Evolutionary conservation across 2,888 invertebrate genomes (phyloP), one percentile per base, ranked within the genome.

Genomic region (Pseudococcus longispinus): DNA sequence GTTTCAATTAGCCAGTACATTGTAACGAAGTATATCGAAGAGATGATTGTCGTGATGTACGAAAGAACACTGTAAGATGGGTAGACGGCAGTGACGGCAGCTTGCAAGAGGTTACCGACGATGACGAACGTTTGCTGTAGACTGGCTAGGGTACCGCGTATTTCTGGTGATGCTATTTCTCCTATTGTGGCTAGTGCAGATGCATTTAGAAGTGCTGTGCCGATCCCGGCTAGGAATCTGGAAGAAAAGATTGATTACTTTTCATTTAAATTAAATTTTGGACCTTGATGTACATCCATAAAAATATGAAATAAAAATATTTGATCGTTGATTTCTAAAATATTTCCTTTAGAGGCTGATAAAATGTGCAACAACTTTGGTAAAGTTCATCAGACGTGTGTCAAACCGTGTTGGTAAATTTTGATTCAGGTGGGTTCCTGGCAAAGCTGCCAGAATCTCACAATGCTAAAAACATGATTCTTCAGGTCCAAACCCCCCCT

Each of bases 1-100:
- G 74, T 74, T 74, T 74, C 74, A 9, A 74, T 74, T 5, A 74
- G 15, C 74, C 74, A 74, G 37, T 26, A 74, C 74, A 74, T n/a
- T 6, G 74, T 74, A 0, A 37, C 8, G 32, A 74, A 74, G 18
- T 74, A 74, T 8, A 32, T n/a, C 8, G 74, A 13, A 1, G 37
- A 29, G 29, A 74, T 74, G 2, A 74, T 74, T 6, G 37, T 37
- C n/a, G 74, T 37, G 74, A 15, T n/a, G 37, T 74, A 74, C 1
- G 74, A 18, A 5, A 74, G 37, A 13, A 74, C 74, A 9, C 37
- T 74, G 74, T 74, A 74, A 2, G 74, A 74, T 37, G 74, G 74
- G 6, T 74, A 74, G 29, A 74, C 37, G n/a, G 74, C 74, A 1
- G 74, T 74, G 26, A 74, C 37, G 3, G 37, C 18, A 5, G 74